Base-by-base conservation (phyloP, 1,140 invertebrate genomes). In the Lanistes nyassanus region DNA sequence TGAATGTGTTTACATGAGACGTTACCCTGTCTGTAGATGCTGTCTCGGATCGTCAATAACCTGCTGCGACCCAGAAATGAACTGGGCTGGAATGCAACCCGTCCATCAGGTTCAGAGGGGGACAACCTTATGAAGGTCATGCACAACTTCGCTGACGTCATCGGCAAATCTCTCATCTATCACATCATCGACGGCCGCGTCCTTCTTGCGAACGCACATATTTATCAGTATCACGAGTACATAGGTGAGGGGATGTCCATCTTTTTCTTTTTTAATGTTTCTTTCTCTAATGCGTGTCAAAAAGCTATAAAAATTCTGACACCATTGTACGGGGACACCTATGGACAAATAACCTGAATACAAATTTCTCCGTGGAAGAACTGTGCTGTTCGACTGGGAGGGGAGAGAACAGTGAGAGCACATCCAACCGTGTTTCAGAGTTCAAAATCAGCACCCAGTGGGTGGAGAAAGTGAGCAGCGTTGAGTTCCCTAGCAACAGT, bases 121-220 rank as follows among this genome's bases (percentile, higher is more conserved):
- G 85, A 87, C 73, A 83, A 81, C 37, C 79, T 88, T 7, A 76
- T 88, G 67, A 42, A 77, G n/a, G 82, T 84, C 23, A 80, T 88
- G 76, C 76, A 84, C 26, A 65, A 79, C 26, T 85, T 87, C 77
- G 76, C 85, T 26, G 72, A 82, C 60, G 82, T 85, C 23, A 77
- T 86, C 21, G 79, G 83, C 26, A 75, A 81, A 42, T 86, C 81
- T 66, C 76, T 88, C 37, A 66, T 83, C 71, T 84, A 85, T 67
- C 86, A 88, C 64, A 81, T 88, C 39, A 75, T 81, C 26, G 79
- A 82, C 34, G 75, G 75, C n/a, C 53, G 60, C 7, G 73, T 82
- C 4, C 34, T 66, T 0, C 72, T 72, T 56, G 74, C 79, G 23
- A 76, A 85, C 6, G 85, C 84, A 1, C 65, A 77, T 13, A 64